Conservation (phyloP, 2,888 invertebrate species). For the Hydropsyche betteni region DNA sequence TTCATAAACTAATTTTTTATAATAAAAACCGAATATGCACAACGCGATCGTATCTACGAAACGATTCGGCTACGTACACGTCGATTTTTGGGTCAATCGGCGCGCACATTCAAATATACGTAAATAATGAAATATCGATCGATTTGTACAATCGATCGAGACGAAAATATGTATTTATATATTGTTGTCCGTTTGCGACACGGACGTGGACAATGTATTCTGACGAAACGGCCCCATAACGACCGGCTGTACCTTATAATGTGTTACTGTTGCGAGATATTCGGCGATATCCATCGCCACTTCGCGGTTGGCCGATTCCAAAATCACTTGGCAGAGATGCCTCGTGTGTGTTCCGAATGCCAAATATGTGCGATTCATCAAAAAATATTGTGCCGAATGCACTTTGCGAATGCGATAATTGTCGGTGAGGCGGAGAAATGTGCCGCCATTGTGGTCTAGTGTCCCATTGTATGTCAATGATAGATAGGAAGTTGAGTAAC, state of each 20-base stretch:
- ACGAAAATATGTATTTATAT: background rate
- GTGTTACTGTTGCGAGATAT: slow-evolving; percentile 30
- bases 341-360: no score
- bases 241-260: slow-evolving; percentile 24
- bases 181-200: slow-evolving; percentile 22
- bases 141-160: slow-evolving; percentile 34
- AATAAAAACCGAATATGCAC: no score
- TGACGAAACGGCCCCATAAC: slow-evolving; percentile 33
- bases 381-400: no score
- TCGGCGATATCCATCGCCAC: slow-evolving; percentile 1
- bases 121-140: slow-evolving; percentile 35
- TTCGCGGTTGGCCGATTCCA: slow-evolving; percentile 2
- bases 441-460: no score
- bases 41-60: no score
- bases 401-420: no score
- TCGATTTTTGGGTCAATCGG: slow-evolving; percentile 6
- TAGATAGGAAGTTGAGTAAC: no score
- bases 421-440: no score
- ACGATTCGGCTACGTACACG: background rate
- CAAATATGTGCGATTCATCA: no score
- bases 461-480: no score
- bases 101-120: slow-evolving; percentile 9
- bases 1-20: no score
- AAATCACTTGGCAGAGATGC: background rate
- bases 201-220: slow-evolving; percentile 36